Evolutionary conservation across 2,888 invertebrate genomes (phyloP), one percentile per base, ranked within the genome.

Genomic region (Nymphalis c-album): DNA sequence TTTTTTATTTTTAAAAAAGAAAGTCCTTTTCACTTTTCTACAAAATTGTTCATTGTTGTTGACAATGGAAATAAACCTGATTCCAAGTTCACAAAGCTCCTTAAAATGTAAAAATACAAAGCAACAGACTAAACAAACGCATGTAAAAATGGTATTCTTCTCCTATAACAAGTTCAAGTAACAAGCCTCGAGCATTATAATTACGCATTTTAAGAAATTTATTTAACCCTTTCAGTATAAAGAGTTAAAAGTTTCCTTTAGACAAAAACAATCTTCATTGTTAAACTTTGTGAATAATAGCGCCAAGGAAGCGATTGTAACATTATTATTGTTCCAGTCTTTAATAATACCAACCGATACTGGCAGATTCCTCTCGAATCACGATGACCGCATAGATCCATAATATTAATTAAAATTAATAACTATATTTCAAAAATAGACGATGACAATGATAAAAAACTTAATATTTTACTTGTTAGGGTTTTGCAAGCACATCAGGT

Each of bases 61-160:
- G n/a, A 55, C 31, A 31, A 31, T 55, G 17, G 53, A n/a, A 26
- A 31, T 55, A 55, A 55, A 55, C 31, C 31, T 31, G 31, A 31
- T 55, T 26, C 17, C 53, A 31, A 55, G 53, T 55, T 31, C 17
- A 16, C 53, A 26, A 26, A 53, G 53, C 17, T 31, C 26, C 31
- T 31, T 31, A 55, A 55, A 31, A 55, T 17, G 53, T 55, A 31
- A 55, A 55, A 31, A 31, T 17, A 55, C 53, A 55, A 55, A 55
- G n/a, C 53, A 55, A 55, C 16, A 26, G 53, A 17, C 53, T 55
- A 55, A 26, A 55, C 31, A 55, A 55, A 55, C 53, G 53, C 31
- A 55, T 55, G 53, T 40, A 31, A 55, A 53, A 31, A 26, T 31
- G n/a, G n/a, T 31, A 31, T 31, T 17, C 31, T 55, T 31, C 26